phyloP scores from a whole-genome alignment of 2,797 vertebrate species.

The Scarus forsteni region DNA sequence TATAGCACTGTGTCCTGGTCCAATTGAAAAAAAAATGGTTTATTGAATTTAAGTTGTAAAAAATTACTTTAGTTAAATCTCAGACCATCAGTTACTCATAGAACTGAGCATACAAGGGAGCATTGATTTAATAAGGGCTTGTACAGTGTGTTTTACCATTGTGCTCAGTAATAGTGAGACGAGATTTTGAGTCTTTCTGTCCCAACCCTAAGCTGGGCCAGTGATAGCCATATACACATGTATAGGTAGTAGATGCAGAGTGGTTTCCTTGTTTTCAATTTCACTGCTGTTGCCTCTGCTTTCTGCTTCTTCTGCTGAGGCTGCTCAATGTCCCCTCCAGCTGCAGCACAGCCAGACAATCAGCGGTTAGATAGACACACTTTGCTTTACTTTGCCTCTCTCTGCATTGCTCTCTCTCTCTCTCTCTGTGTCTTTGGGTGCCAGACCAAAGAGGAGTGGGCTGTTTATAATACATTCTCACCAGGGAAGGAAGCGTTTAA shows the following conservation, averaged over 20 bases:
- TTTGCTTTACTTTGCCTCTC: not conserved
- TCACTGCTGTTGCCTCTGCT: constrained; percentile 27
- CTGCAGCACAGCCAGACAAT: constrained; percentile 46
- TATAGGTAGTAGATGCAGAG: too few species aligned
- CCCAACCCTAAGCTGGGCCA: constrained; percentile 58
- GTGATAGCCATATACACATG: constrained; percentile 27
- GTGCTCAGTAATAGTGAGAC: too few species aligned
- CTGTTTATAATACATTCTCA: constrained; percentile 35
- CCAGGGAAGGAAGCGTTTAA: constrained; percentile 31
- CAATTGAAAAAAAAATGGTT: too few species aligned
- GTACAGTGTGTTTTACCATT: too few species aligned
- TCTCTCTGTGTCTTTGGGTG: constrained; percentile 18
- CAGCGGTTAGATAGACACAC: constrained; percentile 30
- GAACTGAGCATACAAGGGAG: too few species aligned
- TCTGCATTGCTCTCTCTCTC: constrained; percentile 10
- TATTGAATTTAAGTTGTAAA: too few species aligned
- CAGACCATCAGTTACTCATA: too few species aligned
- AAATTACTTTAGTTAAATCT: too few species aligned
- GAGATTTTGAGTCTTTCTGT: too few species aligned
- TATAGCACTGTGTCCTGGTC: too few species aligned
- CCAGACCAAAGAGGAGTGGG: constrained; percentile 2
- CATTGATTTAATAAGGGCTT: too few species aligned
- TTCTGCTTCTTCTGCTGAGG: constrained; percentile 22
- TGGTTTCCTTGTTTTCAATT: too few species aligned
- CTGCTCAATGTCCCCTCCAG: constrained; percentile 41